phyloP scores from a whole-genome alignment of 2,797 vertebrate genomes.

The Sylvia borin region DNA sequence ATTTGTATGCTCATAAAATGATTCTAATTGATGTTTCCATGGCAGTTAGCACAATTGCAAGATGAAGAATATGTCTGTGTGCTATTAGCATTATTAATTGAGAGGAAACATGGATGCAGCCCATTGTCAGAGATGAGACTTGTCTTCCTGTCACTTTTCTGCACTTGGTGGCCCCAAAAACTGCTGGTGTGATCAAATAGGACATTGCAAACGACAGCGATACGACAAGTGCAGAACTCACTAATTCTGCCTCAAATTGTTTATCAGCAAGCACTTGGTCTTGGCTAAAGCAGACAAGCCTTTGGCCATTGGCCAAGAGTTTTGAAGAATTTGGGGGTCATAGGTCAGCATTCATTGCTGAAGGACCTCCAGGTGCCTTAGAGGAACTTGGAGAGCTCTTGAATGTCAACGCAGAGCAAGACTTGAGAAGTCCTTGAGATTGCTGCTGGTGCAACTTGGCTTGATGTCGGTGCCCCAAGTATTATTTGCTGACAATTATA shows the following conservation, averaged over 20 bases:
- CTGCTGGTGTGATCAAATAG: neutral
- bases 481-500: neutral
- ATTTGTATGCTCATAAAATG: neutral
- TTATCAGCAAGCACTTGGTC: neutral
- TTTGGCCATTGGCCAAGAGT: neutral
- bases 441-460: neutral
- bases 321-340: neutral
- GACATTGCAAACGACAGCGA: neutral
- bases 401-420: accelerated
- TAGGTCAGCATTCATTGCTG: neutral
- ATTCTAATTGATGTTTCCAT: neutral
- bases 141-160: neutral
- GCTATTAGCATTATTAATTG: constrained; percentile 21
- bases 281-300: neutral
- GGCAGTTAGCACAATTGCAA: neutral
- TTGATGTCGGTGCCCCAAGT: neutral
- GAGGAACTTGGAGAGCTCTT: neutral
- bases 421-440: neutral
- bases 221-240: neutral
- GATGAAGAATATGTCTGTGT: neutral
- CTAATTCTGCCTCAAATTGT: neutral
- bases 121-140: neutral
- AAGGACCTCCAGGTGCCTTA: neutral
- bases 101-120: neutral
- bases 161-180: neutral